Evolutionary conservation across 2,888 invertebrate species (phyloP), one percentile per base, ranked within the genome.

Genomic region (Agriopis aurantiaria): DNA sequence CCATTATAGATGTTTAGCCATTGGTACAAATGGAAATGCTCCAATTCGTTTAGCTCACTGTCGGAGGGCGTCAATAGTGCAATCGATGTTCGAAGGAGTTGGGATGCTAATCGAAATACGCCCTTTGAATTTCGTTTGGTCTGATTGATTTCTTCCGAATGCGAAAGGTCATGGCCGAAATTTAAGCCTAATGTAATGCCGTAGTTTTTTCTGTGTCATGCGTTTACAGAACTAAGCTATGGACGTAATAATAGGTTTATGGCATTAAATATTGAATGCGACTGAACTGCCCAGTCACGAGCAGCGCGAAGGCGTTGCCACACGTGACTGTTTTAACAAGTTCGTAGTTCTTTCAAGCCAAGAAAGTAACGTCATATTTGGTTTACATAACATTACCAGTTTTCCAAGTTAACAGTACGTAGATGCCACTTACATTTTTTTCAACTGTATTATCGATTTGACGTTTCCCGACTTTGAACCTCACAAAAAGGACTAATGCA

Each of bases 21-120:
- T 60, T 55, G 46, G 49, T 63, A 41, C 11, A 51, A 55, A 56
- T 59, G 40, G 40, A 63, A 64, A 65, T 59, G 72, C 51, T 55
- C 65, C 57, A 68, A 48, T 68, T 71, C 40, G 40, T 45, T 55
- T 41, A 52, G 33, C 23, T 53, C 40, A 56, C 49, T 51, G 14
- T 43, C 23, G 48, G 14, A 33, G 60, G 17, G 12, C 52, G 48
- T 49, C 60, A 40, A 41, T 58, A n/a, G 53, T 59, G 23, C 41
- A 12, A 17, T 46, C 62, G 57, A 56, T n/a, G 49, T 61, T 49
- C 51, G 51, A 59, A 52, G 53, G 51, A 45, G 52, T 60, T 14
- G 60, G 14, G 45, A 64, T 56, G 9, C n/a, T 65, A 64, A 51
- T 65, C n/a, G 49, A 46, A 65, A n/a, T 23, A 64, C 64, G 33